Percentiles rank a stretch among this genome's conserved stretches.
Conservation (phyloP, 2,888 invertebrate species). For the Chrysina gloriosa region DNA sequence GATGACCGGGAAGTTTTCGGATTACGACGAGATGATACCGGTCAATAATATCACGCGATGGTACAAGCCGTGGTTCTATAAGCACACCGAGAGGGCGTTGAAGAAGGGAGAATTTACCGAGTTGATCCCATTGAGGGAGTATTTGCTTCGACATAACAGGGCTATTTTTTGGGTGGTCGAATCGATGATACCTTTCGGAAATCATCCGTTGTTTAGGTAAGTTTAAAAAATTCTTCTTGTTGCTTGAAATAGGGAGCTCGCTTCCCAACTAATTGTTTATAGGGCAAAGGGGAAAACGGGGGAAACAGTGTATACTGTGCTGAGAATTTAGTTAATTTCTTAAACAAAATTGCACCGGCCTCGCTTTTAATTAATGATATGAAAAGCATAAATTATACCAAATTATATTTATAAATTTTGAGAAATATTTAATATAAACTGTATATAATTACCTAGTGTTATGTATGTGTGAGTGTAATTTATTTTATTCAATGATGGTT, state of each 20-base stretch:
- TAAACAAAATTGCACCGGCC: too few species aligned
- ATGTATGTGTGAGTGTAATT: too few species aligned
- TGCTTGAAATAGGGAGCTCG: background rate
- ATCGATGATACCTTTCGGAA: slow-evolving; percentile 79
- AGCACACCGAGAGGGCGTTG: slow-evolving; percentile 72
- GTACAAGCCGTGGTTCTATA: slow-evolving; percentile 81
- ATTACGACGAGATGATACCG: slow-evolving; percentile 67
- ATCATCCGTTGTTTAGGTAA: slow-evolving; percentile 68
- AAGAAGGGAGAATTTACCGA: slow-evolving; percentile 68
- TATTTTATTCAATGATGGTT: too few species aligned
- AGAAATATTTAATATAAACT: too few species aligned
- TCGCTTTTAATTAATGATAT: too few species aligned
- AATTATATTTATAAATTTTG: too few species aligned
- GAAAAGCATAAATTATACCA: too few species aligned
- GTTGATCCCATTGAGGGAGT: slow-evolving; percentile 73
- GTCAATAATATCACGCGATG: slow-evolving; percentile 72
- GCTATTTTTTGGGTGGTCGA: slow-evolving; percentile 81
- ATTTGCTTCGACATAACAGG: slow-evolving; percentile 74
- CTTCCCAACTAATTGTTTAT: too few species aligned
- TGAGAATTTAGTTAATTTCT: too few species aligned
- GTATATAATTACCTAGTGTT: too few species aligned
- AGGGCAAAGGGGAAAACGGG: too few species aligned
- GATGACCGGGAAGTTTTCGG: slow-evolving; percentile 75
- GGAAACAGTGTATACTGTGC: too few species aligned
- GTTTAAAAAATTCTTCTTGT: background rate